Percentiles rank a stretch among this genome's conserved stretches.
Conservation (phyloP, 2,888 invertebrate species). For the Fragum whitleyi region DNA sequence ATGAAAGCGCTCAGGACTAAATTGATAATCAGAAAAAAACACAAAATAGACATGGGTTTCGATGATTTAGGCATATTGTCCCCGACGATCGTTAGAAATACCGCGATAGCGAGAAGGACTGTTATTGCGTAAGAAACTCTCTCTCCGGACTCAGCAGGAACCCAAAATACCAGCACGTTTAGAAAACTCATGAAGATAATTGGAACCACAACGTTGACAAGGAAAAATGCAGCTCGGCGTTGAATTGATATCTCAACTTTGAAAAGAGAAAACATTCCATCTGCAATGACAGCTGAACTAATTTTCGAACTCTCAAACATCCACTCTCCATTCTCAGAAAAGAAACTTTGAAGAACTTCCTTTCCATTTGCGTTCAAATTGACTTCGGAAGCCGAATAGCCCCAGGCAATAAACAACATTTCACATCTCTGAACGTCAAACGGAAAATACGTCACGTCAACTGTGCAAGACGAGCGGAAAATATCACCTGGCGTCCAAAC, state of each 20-base stretch:
- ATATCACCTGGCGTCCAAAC: constrained; percentile 34
- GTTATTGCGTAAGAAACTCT: constrained; percentile 63
- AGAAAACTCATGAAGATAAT: constrained; percentile 62
- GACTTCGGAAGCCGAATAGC: not conserved
- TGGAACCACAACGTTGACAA: constrained; percentile 64
- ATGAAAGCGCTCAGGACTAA: constrained; percentile 58
- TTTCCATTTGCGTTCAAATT: not conserved
- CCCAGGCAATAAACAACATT: constrained; percentile 30
- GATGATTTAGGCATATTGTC: constrained; percentile 65
- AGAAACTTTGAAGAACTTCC: constrained; percentile 21
- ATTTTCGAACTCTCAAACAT: constrained; percentile 21
- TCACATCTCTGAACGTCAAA: constrained; percentile 38
- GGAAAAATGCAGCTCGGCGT: constrained; percentile 57
- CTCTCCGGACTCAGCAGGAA: constrained; percentile 65
- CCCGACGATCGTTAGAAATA: constrained; percentile 67
- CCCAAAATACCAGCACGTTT: constrained; percentile 60
- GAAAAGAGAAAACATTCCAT: constrained; percentile 33
- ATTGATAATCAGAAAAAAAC: constrained; percentile 61
- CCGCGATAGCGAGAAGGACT: constrained; percentile 64
- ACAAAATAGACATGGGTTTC: constrained; percentile 62
- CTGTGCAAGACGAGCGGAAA: constrained; percentile 30
- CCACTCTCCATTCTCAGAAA: constrained; percentile 66
- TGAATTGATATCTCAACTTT: constrained; percentile 38
- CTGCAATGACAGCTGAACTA: constrained; percentile 14
- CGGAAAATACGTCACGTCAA: constrained; percentile 31